A percentile compares a stretch with the other conserved stretches of the same genome.
phyloP scores from a whole-genome alignment of 2,797 vertebrate genomes.

The Limnodromus scolopaceus region DNA sequence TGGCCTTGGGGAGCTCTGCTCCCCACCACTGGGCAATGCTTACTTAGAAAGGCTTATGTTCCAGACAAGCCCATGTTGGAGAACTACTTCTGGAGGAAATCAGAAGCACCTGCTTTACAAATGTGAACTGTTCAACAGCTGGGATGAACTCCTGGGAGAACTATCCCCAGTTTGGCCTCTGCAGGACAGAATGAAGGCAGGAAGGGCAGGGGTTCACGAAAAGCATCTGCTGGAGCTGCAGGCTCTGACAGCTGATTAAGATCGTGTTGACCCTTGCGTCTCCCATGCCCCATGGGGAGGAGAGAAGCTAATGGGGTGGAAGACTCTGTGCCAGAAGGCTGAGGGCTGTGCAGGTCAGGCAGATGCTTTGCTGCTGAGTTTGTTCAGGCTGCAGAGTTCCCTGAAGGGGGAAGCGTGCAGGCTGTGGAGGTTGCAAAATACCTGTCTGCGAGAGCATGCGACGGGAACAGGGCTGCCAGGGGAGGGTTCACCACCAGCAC shows the following conservation, averaged over 20 bases:
- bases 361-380: not conserved
- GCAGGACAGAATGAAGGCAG: not conserved
- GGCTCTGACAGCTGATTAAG: not conserved
- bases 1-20: not conserved
- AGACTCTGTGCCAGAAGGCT: not conserved
- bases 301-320: not conserved
- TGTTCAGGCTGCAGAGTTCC: not conserved
- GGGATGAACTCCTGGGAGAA: not conserved
- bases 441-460: not conserved
- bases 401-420: not conserved
- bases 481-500: not conserved
- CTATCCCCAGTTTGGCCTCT: not conserved
- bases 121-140: not conserved
- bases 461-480: not conserved
- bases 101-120: too few relatives aligned
- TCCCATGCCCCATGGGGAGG: not conserved
- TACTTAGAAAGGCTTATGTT: not conserved
- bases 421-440: rapidly evolving
- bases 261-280: not conserved
- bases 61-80: not conserved
- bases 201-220: not conserved
- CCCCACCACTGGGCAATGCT: not conserved
- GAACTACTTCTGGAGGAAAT: not conserved
- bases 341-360: not conserved
- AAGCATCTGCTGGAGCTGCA: not conserved